These are phyloP conservation scores for Heliocidaris tuberculata DNA, from an alignment of 35 echinoderm and acorn worm species.

Conservation along the genomic window DNA sequence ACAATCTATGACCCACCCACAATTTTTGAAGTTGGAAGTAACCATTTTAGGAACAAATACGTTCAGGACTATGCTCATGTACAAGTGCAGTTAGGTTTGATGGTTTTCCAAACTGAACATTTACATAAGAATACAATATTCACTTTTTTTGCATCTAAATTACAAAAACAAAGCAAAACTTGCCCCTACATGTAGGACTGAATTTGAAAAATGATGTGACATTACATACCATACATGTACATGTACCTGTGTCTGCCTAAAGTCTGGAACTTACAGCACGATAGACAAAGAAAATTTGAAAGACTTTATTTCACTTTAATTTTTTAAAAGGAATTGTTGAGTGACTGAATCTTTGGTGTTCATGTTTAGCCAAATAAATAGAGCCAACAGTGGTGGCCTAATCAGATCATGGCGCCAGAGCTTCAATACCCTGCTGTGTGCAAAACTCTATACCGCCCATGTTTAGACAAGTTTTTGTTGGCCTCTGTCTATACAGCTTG, in stretches of 20 bases:
- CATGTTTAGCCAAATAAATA: conserved; percentile 24
- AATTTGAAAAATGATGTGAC: too few relatives aligned
- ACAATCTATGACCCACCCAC: too few relatives aligned
- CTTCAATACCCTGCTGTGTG: conserved; percentile 39
- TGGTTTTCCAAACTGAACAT: too few relatives aligned
- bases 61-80: too few relatives aligned
- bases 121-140: too few relatives aligned
- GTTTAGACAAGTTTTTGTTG: conserved; percentile 49
- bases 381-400: background rate
- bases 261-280: background rate
- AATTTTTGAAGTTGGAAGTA: too few relatives aligned
- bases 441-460: conserved; percentile 34
- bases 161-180: too few relatives aligned
- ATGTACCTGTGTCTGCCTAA: too few relatives aligned
- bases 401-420: conserved; percentile 44
- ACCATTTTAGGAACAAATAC: too few relatives aligned
- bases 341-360: background rate
- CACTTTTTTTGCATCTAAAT: too few relatives aligned
- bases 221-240: background rate
- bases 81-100: too few relatives aligned
- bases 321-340: background rate
- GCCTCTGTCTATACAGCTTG: background rate
- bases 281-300: background rate
- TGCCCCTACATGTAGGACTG: too few relatives aligned
- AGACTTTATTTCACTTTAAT: background rate